Conservation (phyloP, 1,140 invertebrate species). For the Drosophila orosa region DNA sequence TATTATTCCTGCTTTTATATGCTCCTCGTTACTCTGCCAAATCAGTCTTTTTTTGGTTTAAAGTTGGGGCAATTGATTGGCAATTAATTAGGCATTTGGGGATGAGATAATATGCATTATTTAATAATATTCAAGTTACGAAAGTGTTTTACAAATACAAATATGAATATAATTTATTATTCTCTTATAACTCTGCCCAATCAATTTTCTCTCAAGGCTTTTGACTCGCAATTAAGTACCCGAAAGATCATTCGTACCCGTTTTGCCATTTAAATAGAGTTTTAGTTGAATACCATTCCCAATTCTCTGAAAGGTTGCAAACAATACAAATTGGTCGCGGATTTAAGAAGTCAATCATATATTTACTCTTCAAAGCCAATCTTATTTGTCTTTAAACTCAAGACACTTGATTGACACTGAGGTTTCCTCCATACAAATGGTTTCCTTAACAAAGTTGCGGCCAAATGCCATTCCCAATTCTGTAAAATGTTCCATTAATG, state of each 20-base stretch:
- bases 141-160: background rate
- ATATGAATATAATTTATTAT: background rate
- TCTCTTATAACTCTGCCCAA: background rate
- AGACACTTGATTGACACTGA: background rate
- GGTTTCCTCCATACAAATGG: background rate
- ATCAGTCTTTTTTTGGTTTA: background rate
- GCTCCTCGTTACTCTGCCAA: background rate
- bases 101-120: background rate
- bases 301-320: background rate
- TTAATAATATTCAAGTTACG: background rate
- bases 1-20: background rate
- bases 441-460: background rate
- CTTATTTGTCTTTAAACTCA: background rate
- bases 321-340: background rate
- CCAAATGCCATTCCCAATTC: background rate
- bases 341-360: background rate
- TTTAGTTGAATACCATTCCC: background rate
- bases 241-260: constrained; percentile 25
- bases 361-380: background rate
- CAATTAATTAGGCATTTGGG: background rate
- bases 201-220: background rate
- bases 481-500: constrained; percentile 1
- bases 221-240: constrained; percentile 11
- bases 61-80: background rate
- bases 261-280: background rate